phyloP scores from a whole-genome alignment of 1,140 invertebrate species.

The Apolygus lucorum region DNA sequence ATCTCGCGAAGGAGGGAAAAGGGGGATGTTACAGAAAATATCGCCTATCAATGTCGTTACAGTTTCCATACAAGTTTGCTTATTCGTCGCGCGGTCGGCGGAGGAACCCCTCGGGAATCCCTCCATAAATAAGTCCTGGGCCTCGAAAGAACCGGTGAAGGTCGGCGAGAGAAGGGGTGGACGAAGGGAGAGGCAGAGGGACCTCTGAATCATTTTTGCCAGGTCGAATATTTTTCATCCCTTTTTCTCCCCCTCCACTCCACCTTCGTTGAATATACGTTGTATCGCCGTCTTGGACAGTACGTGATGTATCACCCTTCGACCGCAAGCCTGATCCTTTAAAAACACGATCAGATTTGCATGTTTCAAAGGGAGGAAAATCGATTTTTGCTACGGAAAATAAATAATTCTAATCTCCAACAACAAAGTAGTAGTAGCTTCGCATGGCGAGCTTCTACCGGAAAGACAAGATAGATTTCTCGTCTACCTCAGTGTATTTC shows the following conservation, averaged over 20 bases:
- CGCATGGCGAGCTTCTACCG: no score
- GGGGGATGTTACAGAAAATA: slow-evolving; percentile 4
- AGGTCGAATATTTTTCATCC: background rate
- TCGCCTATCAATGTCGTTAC: slow-evolving; percentile 16
- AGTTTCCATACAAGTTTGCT: slow-evolving; percentile 11
- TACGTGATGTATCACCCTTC: background rate
- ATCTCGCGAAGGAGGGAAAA: slow-evolving; percentile 2
- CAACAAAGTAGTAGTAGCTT: no score
- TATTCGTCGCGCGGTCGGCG: background rate
- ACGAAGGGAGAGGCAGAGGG: background rate
- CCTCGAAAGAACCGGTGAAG: background rate
- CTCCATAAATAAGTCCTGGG: slow-evolving; percentile 1
- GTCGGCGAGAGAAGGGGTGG: no score
- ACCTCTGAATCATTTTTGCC: background rate
- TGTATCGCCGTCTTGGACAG: background rate
- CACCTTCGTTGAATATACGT: background rate
- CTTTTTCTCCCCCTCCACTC: background rate
- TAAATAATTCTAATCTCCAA: no score
- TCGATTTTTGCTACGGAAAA: no score
- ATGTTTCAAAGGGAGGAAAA: no score
- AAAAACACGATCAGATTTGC: no score
- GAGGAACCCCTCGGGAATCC: background rate
- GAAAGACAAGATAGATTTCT: no score
- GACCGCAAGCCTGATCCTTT: no score
- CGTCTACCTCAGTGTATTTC: no score